A percentile compares a stretch with the other conserved stretches of the same genome.
Conservation (phyloP, 2,113 vertebrate genomes). For the Meriones unguiculatus region DNA sequence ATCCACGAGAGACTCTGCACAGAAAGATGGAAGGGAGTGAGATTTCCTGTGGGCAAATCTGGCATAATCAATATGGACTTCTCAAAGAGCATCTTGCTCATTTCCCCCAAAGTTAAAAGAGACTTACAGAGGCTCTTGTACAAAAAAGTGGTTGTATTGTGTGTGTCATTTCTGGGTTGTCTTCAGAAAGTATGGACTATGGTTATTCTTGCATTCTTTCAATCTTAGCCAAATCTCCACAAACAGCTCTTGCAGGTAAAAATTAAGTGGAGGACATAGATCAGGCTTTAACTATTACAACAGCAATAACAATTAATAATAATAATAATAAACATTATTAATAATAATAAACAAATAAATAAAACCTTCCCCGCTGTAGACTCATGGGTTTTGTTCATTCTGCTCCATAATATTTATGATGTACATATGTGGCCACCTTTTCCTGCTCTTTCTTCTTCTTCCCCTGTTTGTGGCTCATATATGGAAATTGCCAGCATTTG, state of each 20-base stretch:
- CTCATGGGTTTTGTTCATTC: not conserved
- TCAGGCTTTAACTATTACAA: not conserved
- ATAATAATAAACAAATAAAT: not conserved
- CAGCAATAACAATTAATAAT: not conserved
- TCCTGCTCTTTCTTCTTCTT: not conserved
- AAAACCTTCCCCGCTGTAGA: not conserved
- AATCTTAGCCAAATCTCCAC: slow-evolving; percentile 46
- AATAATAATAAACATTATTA: not conserved
- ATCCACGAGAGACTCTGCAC: not conserved
- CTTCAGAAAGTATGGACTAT: not conserved
- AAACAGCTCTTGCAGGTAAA: not conserved
- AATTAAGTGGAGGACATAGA: not conserved
- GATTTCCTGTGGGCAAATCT: slow-evolving; percentile 52
- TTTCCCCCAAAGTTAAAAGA: slow-evolving; percentile 41
- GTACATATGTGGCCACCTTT: not conserved
- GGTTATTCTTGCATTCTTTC: slow-evolving; percentile 28
- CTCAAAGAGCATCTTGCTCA: slow-evolving; percentile 63
- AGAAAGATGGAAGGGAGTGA: slow-evolving; percentile 33
- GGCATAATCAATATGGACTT: slow-evolving; percentile 62
- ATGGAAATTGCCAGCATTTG: slow-evolving; percentile 1
- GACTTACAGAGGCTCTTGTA: slow-evolving; percentile 29
- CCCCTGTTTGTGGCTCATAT: not conserved
- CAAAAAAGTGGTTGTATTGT: slow-evolving; percentile 36
- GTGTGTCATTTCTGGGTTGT: slow-evolving; percentile 50
- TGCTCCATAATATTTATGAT: not conserved